Percentiles rank a stretch among this genome's conserved stretches.
phyloP scores from a whole-genome alignment of 2,113 vertebrate genomes.

The Polypterus senegalus region DNA sequence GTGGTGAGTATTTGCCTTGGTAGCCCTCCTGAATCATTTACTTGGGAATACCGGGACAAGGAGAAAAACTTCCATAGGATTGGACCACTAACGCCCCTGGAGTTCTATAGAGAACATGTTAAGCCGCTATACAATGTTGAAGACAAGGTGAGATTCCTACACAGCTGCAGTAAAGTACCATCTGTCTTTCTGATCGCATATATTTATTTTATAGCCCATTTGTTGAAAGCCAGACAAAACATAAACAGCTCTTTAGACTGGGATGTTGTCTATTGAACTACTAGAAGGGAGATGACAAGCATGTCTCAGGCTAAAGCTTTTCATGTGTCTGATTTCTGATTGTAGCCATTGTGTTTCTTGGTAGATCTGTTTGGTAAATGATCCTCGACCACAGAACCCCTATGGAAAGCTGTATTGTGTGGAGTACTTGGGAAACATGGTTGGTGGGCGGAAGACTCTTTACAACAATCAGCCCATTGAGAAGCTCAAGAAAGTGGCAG shows the following conservation, averaged over 20 bases:
- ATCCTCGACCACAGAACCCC: constrained; percentile 81
- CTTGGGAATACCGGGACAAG: constrained; percentile 94
- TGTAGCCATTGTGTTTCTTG: constrained; percentile 18
- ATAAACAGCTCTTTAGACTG: no score
- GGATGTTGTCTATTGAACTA: no score
- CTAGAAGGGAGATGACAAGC: no score
- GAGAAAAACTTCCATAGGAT: constrained; percentile 86
- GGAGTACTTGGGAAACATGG: constrained; percentile 88
- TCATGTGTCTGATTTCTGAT: constrained; percentile 1
- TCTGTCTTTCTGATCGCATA: no score
- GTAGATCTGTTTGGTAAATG: constrained; percentile 91
- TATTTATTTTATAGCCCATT: no score
- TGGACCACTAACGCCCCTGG: constrained; percentile 70
- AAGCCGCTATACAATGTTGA: constrained; percentile 88
- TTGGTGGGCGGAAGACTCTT: constrained; percentile 64
- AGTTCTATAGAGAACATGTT: constrained; percentile 85
- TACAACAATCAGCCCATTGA: constrained; percentile 93
- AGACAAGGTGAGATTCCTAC: constrained; percentile 64
- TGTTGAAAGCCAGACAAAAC: no score
- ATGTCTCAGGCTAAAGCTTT: no score
- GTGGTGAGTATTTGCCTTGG: constrained; percentile 88
- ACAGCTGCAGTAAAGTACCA: no score
- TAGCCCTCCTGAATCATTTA: constrained; percentile 80
- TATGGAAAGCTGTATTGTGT: constrained; percentile 83
- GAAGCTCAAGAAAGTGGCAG: constrained; percentile 74